Conservation (phyloP, 2,888 invertebrate species). For the Petrolisthes manimaculis region DNA sequence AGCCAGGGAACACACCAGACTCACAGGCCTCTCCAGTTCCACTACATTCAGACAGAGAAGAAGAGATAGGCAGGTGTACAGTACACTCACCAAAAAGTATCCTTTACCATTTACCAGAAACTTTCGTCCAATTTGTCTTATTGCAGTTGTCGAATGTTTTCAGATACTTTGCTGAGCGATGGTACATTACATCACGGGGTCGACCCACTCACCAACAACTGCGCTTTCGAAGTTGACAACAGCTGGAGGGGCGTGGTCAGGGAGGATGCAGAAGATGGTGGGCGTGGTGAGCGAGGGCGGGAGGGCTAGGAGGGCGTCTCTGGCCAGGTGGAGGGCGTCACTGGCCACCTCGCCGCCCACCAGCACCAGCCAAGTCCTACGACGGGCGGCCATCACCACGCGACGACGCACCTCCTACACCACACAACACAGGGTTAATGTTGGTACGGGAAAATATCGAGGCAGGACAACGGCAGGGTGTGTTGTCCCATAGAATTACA, state of each 20-base stretch:
- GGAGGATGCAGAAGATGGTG: conserved; percentile 42
- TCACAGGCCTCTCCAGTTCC: conserved; percentile 30
- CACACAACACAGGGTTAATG: too few species aligned
- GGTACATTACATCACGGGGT: background rate
- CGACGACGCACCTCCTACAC: conserved; percentile 54
- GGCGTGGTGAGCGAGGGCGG: conserved; percentile 37
- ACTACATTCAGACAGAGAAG: background rate
- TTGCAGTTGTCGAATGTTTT: too few species aligned
- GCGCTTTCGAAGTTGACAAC: conserved; percentile 16
- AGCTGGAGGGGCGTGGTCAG: background rate
- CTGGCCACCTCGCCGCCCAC: conserved; percentile 36
- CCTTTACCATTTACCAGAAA: too few species aligned
- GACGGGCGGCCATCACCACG: conserved; percentile 50
- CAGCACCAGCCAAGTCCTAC: conserved; percentile 57
- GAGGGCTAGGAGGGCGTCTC: conserved; percentile 23
- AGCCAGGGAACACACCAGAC: conserved; percentile 14
- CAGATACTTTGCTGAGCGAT: too few species aligned
- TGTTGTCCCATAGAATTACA: too few species aligned
- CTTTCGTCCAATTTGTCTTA: too few species aligned
- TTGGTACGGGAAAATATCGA: too few species aligned
- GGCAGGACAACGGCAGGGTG: too few species aligned
- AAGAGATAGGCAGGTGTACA: too few species aligned
- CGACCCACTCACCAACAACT: conserved; percentile 37
- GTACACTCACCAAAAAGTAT: too few species aligned
- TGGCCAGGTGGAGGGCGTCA: conserved; percentile 3